Percentiles rank a stretch among this genome's conserved stretches.
phyloP scores from a whole-genome alignment of 2,113 vertebrate species.

The Phyllostomus discolor region DNA sequence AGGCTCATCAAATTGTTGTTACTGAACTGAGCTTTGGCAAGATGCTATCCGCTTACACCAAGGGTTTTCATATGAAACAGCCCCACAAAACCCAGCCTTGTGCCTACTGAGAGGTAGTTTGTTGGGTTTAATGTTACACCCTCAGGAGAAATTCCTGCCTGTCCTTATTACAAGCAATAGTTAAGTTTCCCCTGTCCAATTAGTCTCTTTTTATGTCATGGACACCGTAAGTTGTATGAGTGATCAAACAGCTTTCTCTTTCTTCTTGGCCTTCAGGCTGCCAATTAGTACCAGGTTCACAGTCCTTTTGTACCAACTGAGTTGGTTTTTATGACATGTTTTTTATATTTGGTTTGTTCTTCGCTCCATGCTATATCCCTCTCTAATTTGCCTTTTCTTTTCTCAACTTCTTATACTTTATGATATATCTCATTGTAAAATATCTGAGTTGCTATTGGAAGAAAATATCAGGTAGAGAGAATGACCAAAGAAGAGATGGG shows the following conservation, averaged over 20 bases:
- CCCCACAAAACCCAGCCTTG: not conserved
- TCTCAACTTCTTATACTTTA: not conserved
- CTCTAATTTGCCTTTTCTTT: not conserved
- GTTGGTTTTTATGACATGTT: not conserved
- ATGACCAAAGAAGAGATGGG: not conserved
- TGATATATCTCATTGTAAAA: not conserved
- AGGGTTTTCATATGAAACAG: not conserved
- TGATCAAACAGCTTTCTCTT: not conserved
- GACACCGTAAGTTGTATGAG: not conserved
- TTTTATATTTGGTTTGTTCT: not conserved
- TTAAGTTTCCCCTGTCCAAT: conserved; percentile 43
- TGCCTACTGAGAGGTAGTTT: not conserved
- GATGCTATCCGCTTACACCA: not conserved
- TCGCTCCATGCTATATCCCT: not conserved
- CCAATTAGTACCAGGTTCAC: conserved; percentile 36
- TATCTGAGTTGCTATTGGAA: not conserved
- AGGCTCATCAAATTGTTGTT: not conserved
- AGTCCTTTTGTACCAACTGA: not conserved
- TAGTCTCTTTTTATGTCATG: conserved; percentile 22
- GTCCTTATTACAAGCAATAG: conserved; percentile 19
- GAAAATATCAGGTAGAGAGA: not conserved
- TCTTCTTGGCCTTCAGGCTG: not conserved
- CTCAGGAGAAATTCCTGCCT: conserved; percentile 46
- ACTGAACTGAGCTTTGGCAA: not conserved
- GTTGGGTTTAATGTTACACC: not conserved